These are phyloP conservation scores for Tachina fera DNA, from an alignment of 2,888 invertebrate species.

Conservation along the genomic window DNA sequence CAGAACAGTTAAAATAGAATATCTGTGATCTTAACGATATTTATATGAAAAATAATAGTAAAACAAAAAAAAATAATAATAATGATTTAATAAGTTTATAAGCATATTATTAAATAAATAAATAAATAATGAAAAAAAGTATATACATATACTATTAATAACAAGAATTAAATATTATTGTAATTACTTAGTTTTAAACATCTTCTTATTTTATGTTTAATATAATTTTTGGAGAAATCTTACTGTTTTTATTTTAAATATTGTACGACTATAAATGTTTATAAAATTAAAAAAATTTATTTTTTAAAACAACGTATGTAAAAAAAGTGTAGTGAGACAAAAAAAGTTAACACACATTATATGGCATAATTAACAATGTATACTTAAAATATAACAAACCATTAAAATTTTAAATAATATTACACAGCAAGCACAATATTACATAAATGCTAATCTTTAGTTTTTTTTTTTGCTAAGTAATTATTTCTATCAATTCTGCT, in stretches of 20 bases:
- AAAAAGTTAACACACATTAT: constrained; percentile 75
- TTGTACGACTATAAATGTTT: constrained; percentile 1
- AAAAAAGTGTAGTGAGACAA: constrained; percentile 74
- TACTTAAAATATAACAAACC: constrained; percentile 61
- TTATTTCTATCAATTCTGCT: constrained; percentile 14
- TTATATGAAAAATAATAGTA: constrained; percentile 76
- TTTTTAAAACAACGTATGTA: constrained; percentile 37
- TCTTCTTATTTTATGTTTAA: constrained; percentile 49
- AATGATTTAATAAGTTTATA: constrained; percentile 61
- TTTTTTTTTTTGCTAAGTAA: constrained; percentile 24
- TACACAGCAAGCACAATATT: constrained; percentile 56
- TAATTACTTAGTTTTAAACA: constrained; percentile 47
- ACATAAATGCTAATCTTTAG: constrained; percentile 30
- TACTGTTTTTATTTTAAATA: constrained; percentile 31
- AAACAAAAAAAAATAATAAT: constrained; percentile 44
- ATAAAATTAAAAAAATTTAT: constrained; percentile 23
- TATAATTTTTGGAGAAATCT: constrained; percentile 27
- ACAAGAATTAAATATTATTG: constrained; percentile 43
- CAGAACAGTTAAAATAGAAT: constrained; percentile 80
- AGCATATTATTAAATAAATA: constrained; percentile 61
- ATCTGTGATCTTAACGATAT: constrained; percentile 84
- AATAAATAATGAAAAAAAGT: constrained; percentile 42
- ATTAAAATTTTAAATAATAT: constrained; percentile 40
- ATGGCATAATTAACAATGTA: constrained; percentile 76
- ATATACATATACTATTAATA: constrained; percentile 58